Conservation (phyloP, 2,113 vertebrate genomes). For the Lagenorhynchus albirostris region DNA sequence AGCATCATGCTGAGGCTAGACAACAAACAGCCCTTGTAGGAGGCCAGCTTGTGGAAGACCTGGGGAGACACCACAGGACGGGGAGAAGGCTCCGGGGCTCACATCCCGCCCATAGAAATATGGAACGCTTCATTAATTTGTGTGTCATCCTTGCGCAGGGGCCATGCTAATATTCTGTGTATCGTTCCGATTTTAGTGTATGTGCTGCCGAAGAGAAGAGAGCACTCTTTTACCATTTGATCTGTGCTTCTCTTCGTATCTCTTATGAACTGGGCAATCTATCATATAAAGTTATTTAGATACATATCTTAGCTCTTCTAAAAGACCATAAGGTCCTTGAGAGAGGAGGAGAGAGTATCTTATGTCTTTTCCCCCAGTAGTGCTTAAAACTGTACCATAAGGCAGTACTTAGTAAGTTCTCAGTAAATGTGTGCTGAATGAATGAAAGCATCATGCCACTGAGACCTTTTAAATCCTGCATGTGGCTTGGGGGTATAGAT, state of each 20-base stretch:
- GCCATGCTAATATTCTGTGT: too few relatives aligned
- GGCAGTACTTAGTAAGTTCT: background rate
- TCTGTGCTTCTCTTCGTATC: background rate
- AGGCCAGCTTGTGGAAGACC: constrained; percentile 87
- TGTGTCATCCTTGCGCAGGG: too few relatives aligned
- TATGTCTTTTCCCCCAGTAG: background rate
- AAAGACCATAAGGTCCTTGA: background rate
- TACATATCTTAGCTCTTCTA: background rate
- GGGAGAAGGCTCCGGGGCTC: fast-evolving
- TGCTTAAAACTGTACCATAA: background rate
- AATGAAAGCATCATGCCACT: background rate
- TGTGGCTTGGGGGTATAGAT: background rate
- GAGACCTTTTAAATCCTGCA: background rate
- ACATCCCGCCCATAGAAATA: fast-evolving
- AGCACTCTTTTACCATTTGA: background rate
- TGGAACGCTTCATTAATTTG: too few relatives aligned
- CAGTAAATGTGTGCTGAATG: background rate
- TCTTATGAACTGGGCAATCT: background rate
- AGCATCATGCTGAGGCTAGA: constrained; percentile 94
- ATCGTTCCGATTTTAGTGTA: too few relatives aligned
- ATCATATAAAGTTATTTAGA: background rate
- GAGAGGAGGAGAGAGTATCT: background rate
- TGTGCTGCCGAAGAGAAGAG: too few relatives aligned
- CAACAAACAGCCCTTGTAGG: constrained; percentile 83
- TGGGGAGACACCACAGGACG: constrained; percentile 54